A percentile compares a stretch with the other conserved stretches of the same genome.
phyloP scores from a whole-genome alignment of 53 echinoderm and acorn worm species.

The Henricia sp. region DNA sequence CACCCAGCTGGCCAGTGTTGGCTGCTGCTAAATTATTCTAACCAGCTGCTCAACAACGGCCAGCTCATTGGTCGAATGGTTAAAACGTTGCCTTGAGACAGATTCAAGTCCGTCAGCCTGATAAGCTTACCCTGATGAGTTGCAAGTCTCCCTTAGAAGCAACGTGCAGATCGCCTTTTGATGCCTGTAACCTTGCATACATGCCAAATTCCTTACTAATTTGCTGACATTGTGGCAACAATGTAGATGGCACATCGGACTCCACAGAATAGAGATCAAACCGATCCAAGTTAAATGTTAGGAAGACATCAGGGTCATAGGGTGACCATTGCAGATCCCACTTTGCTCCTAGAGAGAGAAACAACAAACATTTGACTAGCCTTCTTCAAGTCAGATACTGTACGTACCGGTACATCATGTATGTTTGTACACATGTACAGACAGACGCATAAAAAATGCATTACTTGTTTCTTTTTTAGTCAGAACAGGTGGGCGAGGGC shows the following conservation, averaged over 20 bases:
- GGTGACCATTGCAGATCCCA: slow-evolving; percentile 88
- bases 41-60: neutral
- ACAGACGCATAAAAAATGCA: too few relatives aligned
- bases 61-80: neutral
- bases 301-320: slow-evolving; percentile 66
- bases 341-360: slow-evolving; percentile 29
- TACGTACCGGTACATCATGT: too few relatives aligned
- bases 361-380: too few relatives aligned
- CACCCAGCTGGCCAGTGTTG: too few relatives aligned
- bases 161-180: slow-evolving; percentile 65
- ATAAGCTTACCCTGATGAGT: slow-evolving; percentile 62
- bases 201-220: slow-evolving; percentile 39
- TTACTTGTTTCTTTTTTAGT: too few relatives aligned
- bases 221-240: slow-evolving; percentile 48
- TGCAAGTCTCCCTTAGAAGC: slow-evolving; percentile 62
- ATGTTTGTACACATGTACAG: too few relatives aligned
- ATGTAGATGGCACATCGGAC: slow-evolving; percentile 4
- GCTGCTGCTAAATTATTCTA: too few relatives aligned
- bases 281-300: slow-evolving; percentile 69
- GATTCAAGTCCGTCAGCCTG: neutral
- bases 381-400: too few relatives aligned
- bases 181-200: slow-evolving; percentile 56
- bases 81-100: neutral
- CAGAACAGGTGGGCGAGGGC: too few relatives aligned
- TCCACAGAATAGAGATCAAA: slow-evolving; percentile 65